Percentiles rank a stretch among this genome's conserved stretches.
Conservation (phyloP, 1,140 invertebrate genomes). For the Platyscapa corneri region DNA sequence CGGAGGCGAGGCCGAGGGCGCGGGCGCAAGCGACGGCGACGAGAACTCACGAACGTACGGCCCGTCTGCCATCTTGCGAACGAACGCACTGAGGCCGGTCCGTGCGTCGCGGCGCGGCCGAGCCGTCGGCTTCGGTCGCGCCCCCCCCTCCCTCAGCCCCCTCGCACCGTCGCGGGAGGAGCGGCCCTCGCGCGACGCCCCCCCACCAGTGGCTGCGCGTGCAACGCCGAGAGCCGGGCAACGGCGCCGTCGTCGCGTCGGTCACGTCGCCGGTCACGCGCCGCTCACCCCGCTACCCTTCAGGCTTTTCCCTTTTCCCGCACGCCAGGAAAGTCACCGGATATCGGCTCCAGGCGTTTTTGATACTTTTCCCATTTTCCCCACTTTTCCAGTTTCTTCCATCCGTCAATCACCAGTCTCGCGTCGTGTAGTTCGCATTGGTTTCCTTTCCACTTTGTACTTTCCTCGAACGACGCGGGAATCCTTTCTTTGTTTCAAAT, state of each 20-base stretch:
- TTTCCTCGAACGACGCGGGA: too few species aligned
- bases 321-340: too few species aligned
- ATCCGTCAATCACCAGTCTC: too few species aligned
- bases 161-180: neutral
- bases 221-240: too few species aligned
- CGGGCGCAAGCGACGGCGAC: constrained; percentile 6
- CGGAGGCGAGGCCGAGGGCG: constrained; percentile 52
- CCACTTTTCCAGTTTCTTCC: neutral
- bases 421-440: too few species aligned
- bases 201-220: neutral
- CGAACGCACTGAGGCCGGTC: constrained; percentile 57
- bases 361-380: neutral
- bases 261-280: neutral
- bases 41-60: constrained; percentile 61
- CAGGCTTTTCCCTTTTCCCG: neutral
- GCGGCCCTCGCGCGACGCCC: neutral
- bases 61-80: constrained; percentile 71
- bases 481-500: too few species aligned
- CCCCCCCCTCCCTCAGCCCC: neutral
- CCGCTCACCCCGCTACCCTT: neutral
- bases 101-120: neutral
- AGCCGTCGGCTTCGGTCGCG: neutral
- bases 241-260: neutral
- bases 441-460: too few species aligned
- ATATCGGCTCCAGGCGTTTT: too few species aligned